These are phyloP conservation scores for Prunella fulvescens DNA, from an alignment of 2,113 vertebrate genomes.

Conservation along the genomic window DNA sequence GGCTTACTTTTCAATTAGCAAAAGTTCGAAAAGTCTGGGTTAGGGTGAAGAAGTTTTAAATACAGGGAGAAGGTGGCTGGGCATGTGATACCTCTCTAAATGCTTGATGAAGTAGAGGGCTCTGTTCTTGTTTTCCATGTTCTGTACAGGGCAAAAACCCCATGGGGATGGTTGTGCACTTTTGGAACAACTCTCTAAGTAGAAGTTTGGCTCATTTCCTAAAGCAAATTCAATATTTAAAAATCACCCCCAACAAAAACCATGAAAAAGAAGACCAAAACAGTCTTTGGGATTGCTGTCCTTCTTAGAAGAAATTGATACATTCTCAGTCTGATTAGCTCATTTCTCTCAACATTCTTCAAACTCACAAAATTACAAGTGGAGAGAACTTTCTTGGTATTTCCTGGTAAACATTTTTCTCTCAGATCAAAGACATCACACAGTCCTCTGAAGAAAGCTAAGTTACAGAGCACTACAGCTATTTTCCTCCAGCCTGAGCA, in stretches of 20 bases:
- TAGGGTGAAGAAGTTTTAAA: background rate
- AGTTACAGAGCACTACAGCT: background rate
- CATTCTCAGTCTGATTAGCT: background rate
- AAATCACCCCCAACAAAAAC: background rate
- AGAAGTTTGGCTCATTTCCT: background rate
- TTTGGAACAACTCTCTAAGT: background rate
- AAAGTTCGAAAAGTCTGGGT: background rate
- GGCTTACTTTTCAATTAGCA: slow-evolving; percentile 54
- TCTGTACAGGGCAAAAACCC: background rate
- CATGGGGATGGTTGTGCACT: background rate
- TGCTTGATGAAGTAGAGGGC: background rate
- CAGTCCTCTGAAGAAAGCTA: background rate
- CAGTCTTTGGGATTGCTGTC: background rate
- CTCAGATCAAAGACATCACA: background rate
- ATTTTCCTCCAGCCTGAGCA: background rate
- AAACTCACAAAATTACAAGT: background rate
- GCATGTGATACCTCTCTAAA: slow-evolving; percentile 7
- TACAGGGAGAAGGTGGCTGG: background rate
- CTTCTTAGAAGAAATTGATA: background rate
- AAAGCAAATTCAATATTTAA: background rate
- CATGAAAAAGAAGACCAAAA: background rate
- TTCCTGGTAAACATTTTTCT: background rate
- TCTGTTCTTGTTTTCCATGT: background rate
- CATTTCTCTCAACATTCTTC: background rate
- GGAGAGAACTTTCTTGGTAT: background rate